These are phyloP conservation scores for Neoscelio sp. DNA, from an alignment of 2,888 invertebrate genomes.

Conservation along the genomic window DNA sequence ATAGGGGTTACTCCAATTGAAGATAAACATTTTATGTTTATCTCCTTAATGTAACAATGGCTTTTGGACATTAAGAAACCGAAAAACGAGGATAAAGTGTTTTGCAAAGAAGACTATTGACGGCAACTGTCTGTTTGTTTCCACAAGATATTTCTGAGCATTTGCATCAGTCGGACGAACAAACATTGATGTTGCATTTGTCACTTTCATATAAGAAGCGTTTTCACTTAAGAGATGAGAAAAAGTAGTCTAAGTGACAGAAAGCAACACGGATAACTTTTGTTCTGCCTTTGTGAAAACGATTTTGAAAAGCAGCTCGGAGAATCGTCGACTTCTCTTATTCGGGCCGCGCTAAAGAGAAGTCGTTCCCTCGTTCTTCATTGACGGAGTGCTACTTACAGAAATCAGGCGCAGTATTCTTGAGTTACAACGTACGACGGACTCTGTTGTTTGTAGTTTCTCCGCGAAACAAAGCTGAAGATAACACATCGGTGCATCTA, in stretches of 20 bases:
- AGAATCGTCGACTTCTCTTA: constrained; percentile 66
- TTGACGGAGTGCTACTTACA: constrained; percentile 82
- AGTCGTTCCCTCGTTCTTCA: constrained; percentile 73
- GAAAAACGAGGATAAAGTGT: not conserved
- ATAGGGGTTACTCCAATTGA: too few relatives aligned
- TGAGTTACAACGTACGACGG: constrained; percentile 77
- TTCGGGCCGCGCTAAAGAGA: constrained; percentile 50
- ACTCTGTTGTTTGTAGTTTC: constrained; percentile 43
- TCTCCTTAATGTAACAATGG: too few relatives aligned
- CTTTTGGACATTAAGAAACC: too few relatives aligned
- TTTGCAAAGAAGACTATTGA: not conserved
- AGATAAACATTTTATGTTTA: too few relatives aligned
- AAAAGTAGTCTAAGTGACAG: constrained; percentile 71
- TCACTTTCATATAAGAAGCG: constrained; percentile 66
- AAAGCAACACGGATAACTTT: constrained; percentile 69
- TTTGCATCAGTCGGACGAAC: constrained; percentile 40
- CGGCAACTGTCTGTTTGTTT: constrained; percentile 15
- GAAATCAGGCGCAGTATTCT: constrained; percentile 79
- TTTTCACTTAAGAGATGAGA: constrained; percentile 69
- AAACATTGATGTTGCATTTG: constrained; percentile 60
- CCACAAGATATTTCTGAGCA: constrained; percentile 3
- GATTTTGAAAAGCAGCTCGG: constrained; percentile 68
- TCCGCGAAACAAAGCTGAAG: constrained; percentile 26
- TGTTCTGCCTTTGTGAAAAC: constrained; percentile 63
- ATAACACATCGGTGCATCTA: constrained; percentile 1